A percentile compares a stretch with the other conserved stretches of the same genome.
Conservation (phyloP, 2,797 vertebrate species). For the Clarias fuscus region DNA sequence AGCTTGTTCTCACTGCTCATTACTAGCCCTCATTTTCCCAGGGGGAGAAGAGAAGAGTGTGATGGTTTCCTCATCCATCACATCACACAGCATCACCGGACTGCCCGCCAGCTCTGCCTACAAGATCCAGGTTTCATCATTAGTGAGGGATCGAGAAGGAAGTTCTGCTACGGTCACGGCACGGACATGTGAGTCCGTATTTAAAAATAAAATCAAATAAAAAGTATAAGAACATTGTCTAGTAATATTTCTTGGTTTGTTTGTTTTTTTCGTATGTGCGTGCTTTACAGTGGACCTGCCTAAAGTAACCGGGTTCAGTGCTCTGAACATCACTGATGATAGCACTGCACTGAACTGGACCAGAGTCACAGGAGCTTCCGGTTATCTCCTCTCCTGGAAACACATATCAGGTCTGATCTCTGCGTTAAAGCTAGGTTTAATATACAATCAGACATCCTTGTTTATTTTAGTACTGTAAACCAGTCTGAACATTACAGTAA, state of each 20-base stretch:
- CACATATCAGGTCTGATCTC: slow-evolving; percentile 76
- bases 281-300: slow-evolving; percentile 78
- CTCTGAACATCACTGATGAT: slow-evolving; percentile 70
- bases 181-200: slow-evolving; percentile 78
- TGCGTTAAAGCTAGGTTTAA: neutral
- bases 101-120: slow-evolving; percentile 79
- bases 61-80: slow-evolving; percentile 65
- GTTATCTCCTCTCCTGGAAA: slow-evolving; percentile 79
- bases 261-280: neutral
- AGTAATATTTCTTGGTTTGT: neutral
- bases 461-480: neutral
- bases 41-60: slow-evolving; percentile 77
- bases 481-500: neutral
- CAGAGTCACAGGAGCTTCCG: slow-evolving; percentile 73
- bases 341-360: slow-evolving; percentile 79
- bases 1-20: neutral
- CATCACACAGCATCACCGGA: slow-evolving; percentile 71
- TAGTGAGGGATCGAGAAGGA: slow-evolving; percentile 71
- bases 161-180: slow-evolving; percentile 77
- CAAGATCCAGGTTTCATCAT: slow-evolving; percentile 77
- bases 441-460: neutral
- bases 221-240: neutral
- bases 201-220: neutral
- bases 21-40: slow-evolving; percentile 49
- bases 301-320: slow-evolving; percentile 73